Base-by-base conservation (phyloP, 1,140 invertebrate species). In the Phenacoccus solenopsis region DNA sequence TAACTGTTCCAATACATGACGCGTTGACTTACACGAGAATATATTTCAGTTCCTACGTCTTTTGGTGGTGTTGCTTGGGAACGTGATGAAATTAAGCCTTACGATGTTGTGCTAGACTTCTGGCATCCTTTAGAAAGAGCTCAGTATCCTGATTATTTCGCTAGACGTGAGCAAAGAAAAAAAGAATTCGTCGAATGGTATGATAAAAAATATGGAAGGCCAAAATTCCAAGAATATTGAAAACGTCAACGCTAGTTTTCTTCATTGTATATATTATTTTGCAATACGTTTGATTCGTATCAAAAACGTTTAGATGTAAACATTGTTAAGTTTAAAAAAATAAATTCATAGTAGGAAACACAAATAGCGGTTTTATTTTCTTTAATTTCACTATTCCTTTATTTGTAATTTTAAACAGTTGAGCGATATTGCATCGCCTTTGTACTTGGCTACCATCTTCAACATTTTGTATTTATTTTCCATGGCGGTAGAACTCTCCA, bases 101-200 rank as follows among this genome's bases (percentile, higher is more conserved):
- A 89, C 10, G 94, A 97, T 77, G 90, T 86, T 87, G 78, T 94
- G 12, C 73, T 97, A 0, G 95, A 98, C 78, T 88, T 86, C 75
- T 98, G 94, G 94, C 87, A 96, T 84, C 94, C 93, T 1, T 78
- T 91, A 24, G 95, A 98, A 79, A 97, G 97, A 79, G 91, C 93
- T 7, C 85, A 86, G 72, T 99, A 95, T 82, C 96, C 96, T 0
- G 88, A 96, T 77, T 99, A 98, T 76, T 98, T 98, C 84, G 89
- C 88, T 21, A 80, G 82, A 49, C 83, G 96, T 49, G 95, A 98
- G 78, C 79, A 94, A 77, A 84, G 93, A 61, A 99, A 98, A 79
- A 87, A 89, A 74, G 93, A 98, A 78, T 96, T 87, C 76, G 81
- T 96, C 24, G 85, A 89, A 70, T 85, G 88, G 78, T 99, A 90